A percentile compares a stretch with the other conserved stretches of the same genome.
Evolutionary conservation across 2,113 vertebrate species (phyloP).

Genomic region (Nipponia nippon): DNA sequence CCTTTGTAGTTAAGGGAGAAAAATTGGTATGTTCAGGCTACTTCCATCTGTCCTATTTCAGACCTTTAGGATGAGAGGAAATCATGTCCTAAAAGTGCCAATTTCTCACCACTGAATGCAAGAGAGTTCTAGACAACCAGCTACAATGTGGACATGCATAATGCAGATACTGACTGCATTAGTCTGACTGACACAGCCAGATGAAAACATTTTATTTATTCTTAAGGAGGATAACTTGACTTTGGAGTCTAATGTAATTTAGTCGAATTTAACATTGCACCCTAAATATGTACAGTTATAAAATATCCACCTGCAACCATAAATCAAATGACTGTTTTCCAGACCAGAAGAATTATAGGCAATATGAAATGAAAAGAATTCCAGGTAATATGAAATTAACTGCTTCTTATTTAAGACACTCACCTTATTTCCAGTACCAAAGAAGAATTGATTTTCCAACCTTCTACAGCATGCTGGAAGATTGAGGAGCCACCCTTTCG

Average conservation of each 20-base stretch:
- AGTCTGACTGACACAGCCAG: background rate
- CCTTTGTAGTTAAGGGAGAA: background rate
- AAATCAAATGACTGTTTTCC: slow-evolving; percentile 24
- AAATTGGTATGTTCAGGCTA: background rate
- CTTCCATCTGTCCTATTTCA: background rate
- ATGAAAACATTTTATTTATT: background rate
- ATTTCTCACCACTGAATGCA: background rate
- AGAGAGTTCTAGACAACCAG: background rate
- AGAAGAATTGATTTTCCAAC: slow-evolving; percentile 86
- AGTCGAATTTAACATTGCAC: background rate
- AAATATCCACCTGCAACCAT: background rate
- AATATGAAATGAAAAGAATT: background rate
- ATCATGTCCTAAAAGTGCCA: background rate
- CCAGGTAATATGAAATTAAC: background rate
- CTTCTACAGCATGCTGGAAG: slow-evolving; percentile 72
- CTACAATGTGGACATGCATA: background rate
- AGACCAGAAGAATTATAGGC: background rate
- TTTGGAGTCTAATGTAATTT: background rate
- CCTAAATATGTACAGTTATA: background rate
- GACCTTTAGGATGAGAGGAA: background rate
- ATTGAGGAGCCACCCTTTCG: slow-evolving; percentile 74
- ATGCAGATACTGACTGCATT: background rate
- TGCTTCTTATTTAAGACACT: slow-evolving; percentile 47
- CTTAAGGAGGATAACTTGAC: background rate
- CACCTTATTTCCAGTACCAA: slow-evolving; percentile 86